Evolutionary conservation across 2,797 vertebrate genomes (phyloP).

Genomic region (Stomatorhinus walkeri): DNA sequence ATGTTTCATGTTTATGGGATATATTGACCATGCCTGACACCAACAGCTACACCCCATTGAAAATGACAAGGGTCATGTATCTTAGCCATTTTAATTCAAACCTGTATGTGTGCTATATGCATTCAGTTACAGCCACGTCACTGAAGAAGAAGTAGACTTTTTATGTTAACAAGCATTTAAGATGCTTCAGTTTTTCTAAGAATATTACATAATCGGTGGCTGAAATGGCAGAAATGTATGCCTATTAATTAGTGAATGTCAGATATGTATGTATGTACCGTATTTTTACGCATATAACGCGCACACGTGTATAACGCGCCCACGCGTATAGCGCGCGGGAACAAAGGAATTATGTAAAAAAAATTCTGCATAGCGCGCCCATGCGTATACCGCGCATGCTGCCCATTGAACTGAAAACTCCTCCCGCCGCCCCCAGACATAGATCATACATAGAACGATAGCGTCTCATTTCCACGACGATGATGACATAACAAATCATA

Average conservation of each 20-base stretch:
- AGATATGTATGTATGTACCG: too few species aligned
- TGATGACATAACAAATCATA: too few species aligned
- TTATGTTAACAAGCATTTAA: neutral
- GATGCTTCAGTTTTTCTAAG: neutral
- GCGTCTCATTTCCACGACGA: too few species aligned
- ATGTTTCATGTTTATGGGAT: neutral
- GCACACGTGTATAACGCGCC: too few species aligned
- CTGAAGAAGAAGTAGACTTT: neutral
- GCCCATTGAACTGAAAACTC: too few species aligned
- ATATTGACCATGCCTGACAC: neutral
- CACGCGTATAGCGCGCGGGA: too few species aligned
- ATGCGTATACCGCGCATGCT: too few species aligned
- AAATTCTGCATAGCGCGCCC: too few species aligned
- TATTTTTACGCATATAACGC: too few species aligned
- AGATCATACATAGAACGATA: too few species aligned
- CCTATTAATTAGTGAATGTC: neutral
- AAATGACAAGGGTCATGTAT: neutral
- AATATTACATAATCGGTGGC: neutral
- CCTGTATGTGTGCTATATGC: neutral
- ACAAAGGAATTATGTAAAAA: too few species aligned
- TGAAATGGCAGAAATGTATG: neutral
- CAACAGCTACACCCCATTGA: neutral
- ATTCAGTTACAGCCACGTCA: neutral
- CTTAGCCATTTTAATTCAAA: neutral
- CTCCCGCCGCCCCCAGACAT: too few species aligned